Percentiles rank a stretch among this genome's conserved stretches.
Evolutionary conservation across 2,888 invertebrate genomes (phyloP).

Genomic region (Machimus atricapillus): DNA sequence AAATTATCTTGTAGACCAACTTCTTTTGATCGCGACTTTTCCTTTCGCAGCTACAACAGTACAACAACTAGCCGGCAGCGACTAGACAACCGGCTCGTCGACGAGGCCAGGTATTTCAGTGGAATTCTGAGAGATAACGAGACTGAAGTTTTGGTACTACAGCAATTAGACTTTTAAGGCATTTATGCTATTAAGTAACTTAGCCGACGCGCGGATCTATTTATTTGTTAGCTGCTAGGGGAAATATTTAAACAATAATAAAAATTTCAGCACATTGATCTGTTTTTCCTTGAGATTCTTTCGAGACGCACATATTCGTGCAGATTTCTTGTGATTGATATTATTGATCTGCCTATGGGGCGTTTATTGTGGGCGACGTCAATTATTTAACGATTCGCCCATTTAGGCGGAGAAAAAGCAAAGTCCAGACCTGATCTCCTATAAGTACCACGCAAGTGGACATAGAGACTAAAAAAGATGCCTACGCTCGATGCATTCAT

Average conservation of each 20-base stretch:
- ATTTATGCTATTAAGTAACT: not conserved
- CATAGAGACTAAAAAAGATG: not conserved
- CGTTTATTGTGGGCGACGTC: not conserved
- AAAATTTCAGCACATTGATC: not conserved
- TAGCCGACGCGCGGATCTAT: not conserved
- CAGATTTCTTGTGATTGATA: not conserved
- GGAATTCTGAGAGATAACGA: slow-evolving; percentile 38
- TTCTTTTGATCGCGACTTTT: not conserved
- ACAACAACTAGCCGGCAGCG: slow-evolving; percentile 37
- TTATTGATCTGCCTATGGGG: not conserved
- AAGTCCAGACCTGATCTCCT: not conserved
- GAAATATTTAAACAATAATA: not conserved
- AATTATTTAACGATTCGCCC: not conserved
- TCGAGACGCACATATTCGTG: not conserved
- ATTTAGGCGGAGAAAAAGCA: not conserved
- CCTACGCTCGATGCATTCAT: slow-evolving; percentile 4
- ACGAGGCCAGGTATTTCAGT: slow-evolving; percentile 26
- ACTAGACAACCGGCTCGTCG: slow-evolving; percentile 43
- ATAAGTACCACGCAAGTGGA: not conserved
- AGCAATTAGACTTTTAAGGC: slow-evolving; percentile 30
- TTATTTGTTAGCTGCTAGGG: not conserved
- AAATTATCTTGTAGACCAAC: not conserved
- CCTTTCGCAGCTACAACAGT: not conserved
- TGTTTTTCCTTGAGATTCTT: not conserved
- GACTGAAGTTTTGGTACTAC: slow-evolving; percentile 42